phyloP scores from a whole-genome alignment of 2,113 vertebrate species.

The Chionomys nivalis region DNA sequence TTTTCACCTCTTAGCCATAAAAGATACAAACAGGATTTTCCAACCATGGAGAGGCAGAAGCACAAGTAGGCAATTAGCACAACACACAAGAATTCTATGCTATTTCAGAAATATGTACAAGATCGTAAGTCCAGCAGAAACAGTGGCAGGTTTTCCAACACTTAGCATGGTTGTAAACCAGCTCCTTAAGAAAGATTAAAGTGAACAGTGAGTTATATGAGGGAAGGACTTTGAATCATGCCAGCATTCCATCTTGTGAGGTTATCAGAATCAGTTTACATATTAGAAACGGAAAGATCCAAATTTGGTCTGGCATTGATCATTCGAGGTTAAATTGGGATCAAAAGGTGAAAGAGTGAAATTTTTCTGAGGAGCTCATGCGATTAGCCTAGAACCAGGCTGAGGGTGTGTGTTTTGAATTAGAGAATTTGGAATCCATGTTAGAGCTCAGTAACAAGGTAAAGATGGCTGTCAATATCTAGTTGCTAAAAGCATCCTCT shows the following conservation, averaged over 20 bases:
- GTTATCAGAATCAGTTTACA: not conserved
- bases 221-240: not conserved
- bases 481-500: not conserved
- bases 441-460: no score
- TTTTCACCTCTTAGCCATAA: not conserved
- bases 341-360: not conserved
- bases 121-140: not conserved
- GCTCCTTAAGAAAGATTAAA: not conserved
- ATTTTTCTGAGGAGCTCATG: not conserved
- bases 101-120: not conserved
- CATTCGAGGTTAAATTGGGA: not conserved
- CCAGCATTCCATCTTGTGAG: not conserved
- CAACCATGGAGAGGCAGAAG: not conserved
- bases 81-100: not conserved
- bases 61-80: not conserved
- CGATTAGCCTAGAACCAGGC: not conserved
- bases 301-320: not conserved
- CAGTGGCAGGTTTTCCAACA: not conserved
- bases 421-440: not conserved
- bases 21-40: not conserved
- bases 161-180: not conserved
- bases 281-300: not conserved
- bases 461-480: not conserved
- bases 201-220: not conserved
- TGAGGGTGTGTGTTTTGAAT: not conserved